Conservation (phyloP, 2,888 invertebrate genomes). For the Drosophila koepferae region DNA sequence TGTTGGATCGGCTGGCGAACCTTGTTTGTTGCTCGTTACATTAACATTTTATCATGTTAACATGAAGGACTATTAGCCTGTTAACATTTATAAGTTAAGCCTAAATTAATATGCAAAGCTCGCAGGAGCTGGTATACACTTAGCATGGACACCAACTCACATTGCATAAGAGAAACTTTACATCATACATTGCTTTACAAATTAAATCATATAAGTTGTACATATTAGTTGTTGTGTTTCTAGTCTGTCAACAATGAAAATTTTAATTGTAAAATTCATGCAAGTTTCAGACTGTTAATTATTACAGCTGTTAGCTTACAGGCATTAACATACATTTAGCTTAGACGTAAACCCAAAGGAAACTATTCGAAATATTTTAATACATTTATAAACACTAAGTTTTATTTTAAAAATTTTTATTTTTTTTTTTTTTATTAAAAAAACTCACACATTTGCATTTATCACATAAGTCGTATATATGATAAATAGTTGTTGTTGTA, state of each 20-base stretch:
- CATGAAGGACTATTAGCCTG: not conserved
- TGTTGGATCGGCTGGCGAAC: not conserved
- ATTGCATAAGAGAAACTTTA: not conserved
- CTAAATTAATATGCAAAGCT: constrained; percentile 20
- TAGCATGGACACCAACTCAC: not conserved
- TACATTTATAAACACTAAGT: constrained; percentile 31
- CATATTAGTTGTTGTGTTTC: not conserved
- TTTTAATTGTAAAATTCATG: not conserved
- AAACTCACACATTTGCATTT: constrained; percentile 69
- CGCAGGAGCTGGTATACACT: not conserved
- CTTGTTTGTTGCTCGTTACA: not conserved
- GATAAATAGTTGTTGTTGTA: constrained; percentile 46
- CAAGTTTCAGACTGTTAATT: not conserved
- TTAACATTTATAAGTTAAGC: not conserved
- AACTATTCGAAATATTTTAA: too few species aligned
- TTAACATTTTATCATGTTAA: not conserved
- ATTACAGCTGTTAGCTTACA: not conserved
- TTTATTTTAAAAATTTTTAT: constrained; percentile 53
- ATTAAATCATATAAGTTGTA: not conserved
- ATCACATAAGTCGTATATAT: constrained; percentile 66
- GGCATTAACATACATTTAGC: not conserved
- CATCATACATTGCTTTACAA: not conserved
- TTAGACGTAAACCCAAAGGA: constrained; percentile 16
- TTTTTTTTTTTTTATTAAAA: constrained; percentile 36
- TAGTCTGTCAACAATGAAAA: not conserved